phyloP scores from a whole-genome alignment of 2,888 invertebrate genomes.

The Dynastes maya region DNA sequence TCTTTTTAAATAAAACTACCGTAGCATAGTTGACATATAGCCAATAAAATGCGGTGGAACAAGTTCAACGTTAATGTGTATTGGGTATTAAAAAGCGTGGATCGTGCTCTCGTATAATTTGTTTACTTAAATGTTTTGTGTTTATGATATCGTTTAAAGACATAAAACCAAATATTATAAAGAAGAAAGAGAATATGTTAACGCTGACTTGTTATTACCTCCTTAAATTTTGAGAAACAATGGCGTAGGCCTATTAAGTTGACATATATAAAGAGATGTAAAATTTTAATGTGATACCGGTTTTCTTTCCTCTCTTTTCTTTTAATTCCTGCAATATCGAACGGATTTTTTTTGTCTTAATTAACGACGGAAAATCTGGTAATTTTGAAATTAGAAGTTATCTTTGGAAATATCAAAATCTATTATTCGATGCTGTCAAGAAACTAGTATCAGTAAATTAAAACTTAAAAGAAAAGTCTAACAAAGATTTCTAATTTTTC shows the following conservation, averaged over 20 bases:
- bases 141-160: slow-evolving; percentile 2
- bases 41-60: slow-evolving; percentile 28
- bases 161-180: slow-evolving; percentile 16
- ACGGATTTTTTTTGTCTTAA: no score
- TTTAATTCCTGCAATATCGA: no score
- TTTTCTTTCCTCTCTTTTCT: no score
- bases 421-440: no score
- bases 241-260: not conserved
- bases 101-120: slow-evolving; percentile 13
- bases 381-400: no score
- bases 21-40: slow-evolving; percentile 27
- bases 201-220: slow-evolving; percentile 8
- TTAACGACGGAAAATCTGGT: no score
- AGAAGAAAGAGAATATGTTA: not conserved
- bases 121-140: slow-evolving; percentile 8
- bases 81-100: slow-evolving; percentile 4
- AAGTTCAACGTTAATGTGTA: slow-evolving; percentile 7
- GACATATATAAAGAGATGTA: not conserved
- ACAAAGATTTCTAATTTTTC: no score
- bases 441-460: no score
- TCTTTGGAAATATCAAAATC: no score
- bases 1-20: not conserved
- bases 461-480: no score
- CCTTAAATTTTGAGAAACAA: not conserved
- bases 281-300: slow-evolving; percentile 2